These are phyloP conservation scores for Megaustenia siamemsis DNA, from an alignment of 2,888 invertebrate species.

Conservation along the genomic window DNA sequence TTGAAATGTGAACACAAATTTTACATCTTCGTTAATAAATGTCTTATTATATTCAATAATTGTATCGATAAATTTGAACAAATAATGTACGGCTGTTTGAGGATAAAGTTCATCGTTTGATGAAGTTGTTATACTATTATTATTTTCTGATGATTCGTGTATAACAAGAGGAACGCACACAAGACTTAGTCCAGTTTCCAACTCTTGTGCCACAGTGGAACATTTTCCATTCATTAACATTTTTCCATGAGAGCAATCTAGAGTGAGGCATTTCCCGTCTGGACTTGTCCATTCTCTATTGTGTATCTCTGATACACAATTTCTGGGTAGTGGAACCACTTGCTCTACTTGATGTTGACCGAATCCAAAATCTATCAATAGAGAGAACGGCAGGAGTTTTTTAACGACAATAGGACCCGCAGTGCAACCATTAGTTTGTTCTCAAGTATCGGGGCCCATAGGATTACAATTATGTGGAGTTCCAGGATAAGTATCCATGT, in stretches of 20 bases:
- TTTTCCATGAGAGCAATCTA: slow-evolving; percentile 28
- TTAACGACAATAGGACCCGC: not conserved
- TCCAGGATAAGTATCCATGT: not conserved
- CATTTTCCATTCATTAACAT: not conserved
- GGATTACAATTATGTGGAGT: not conserved
- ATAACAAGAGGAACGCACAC: not conserved
- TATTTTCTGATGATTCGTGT: no score
- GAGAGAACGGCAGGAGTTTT: not conserved
- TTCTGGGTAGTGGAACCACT: not conserved
- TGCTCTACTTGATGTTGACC: not conserved
- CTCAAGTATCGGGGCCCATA: no score
- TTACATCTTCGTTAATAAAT: no score
- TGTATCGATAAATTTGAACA: no score
- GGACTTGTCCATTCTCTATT: not conserved
- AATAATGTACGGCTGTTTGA: no score
- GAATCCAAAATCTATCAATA: not conserved
- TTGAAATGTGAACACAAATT: no score
- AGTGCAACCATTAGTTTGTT: no score
- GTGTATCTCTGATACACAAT: not conserved
- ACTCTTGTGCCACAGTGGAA: not conserved
- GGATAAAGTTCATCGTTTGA: no score
- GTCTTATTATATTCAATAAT: no score
- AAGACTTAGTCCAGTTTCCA: not conserved
- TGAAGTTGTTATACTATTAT: no score
- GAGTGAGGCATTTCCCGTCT: slow-evolving; percentile 11